A percentile compares a stretch with the other conserved stretches of the same genome.
Evolutionary conservation across 2,888 invertebrate species (phyloP).

Genomic region (Cataglyphis cursor): DNA sequence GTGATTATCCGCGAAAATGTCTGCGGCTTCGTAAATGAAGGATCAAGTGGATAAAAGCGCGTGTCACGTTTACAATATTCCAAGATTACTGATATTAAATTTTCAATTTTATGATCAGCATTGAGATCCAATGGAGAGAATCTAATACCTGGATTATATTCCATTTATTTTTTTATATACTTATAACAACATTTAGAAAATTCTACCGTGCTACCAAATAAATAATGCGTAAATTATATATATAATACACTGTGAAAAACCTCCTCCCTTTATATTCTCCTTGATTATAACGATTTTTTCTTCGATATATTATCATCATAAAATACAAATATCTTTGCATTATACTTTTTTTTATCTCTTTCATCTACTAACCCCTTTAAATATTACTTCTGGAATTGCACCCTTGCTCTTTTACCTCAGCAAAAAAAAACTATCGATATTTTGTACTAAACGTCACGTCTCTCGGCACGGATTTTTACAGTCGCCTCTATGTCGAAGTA

Average conservation of each 20-base stretch:
- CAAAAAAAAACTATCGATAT: conserved; percentile 59
- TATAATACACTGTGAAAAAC: too few species aligned
- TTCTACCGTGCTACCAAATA: not conserved
- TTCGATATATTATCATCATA: too few species aligned
- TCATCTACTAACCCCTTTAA: not conserved
- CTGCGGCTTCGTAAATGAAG: conserved; percentile 40
- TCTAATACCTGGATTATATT: not conserved
- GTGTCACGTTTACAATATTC: conserved; percentile 23
- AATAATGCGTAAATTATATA: not conserved
- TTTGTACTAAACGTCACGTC: conserved; percentile 63
- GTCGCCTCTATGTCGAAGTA: conserved; percentile 60
- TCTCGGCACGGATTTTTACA: conserved; percentile 46
- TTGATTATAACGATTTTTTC: not conserved
- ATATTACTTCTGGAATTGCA: not conserved
- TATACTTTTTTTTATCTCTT: not conserved
- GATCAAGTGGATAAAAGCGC: conserved; percentile 17
- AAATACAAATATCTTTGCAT: not conserved
- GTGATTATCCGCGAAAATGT: conserved; percentile 31
- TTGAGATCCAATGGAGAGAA: conserved; percentile 6
- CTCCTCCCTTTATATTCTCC: too few species aligned
- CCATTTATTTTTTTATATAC: not conserved
- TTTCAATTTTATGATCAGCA: conserved; percentile 6
- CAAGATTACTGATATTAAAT: conserved; percentile 17
- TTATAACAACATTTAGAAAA: not conserved
- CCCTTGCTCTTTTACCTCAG: conserved; percentile 34